Evolutionary conservation across 2,113 vertebrate species (phyloP), one percentile per base, ranked within the genome.

Genomic region (Microtus ochrogaster): DNA sequence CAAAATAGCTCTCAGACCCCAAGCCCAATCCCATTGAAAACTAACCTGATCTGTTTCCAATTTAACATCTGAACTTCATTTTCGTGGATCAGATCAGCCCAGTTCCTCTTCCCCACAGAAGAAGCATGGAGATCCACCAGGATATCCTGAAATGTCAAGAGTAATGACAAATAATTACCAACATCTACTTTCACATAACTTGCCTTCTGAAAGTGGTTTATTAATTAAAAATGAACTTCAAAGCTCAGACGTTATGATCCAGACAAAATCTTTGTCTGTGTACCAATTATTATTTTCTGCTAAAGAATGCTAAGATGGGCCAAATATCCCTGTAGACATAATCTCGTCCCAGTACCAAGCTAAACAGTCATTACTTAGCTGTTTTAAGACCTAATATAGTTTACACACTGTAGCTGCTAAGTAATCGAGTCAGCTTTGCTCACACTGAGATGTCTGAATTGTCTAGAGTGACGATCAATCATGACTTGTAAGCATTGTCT

Each of bases 61-160:
- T 96, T 94, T 91, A 61, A 86, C 52, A 94, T 96, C 44, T 94
- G 72, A 92, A 95, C 76, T 95, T 97, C 91, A 96, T 95, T 82
- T 92, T 94, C 30, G 94, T 72, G n/a, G 19, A 39, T 91, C 2
- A 92, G 89, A 89, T 96, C 82, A 96, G 78, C 61, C 19, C 47
- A 95, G 63, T 95, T 39, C 68, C 65, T 94, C 93, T 97, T 96
- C 24, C 24, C 47, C 44, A 44, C 28, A 58, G 72, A 96, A 94
- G 58, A 95, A 94, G 58, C 28, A 47, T 65, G 41, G 72, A 91
- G n/a, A 92, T 96, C 61, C 89, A 44, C 94, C 63, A 76, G 8
- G 17, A 89, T 73, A 92, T 73, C 26, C 72, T 95, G 74, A 96
- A 91, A 96, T 94, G 90, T 89, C 94, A 90, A 92, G 13, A 85